phyloP scores from a whole-genome alignment of 2,888 invertebrate genomes.

The Cosmorhoe ocellata region DNA sequence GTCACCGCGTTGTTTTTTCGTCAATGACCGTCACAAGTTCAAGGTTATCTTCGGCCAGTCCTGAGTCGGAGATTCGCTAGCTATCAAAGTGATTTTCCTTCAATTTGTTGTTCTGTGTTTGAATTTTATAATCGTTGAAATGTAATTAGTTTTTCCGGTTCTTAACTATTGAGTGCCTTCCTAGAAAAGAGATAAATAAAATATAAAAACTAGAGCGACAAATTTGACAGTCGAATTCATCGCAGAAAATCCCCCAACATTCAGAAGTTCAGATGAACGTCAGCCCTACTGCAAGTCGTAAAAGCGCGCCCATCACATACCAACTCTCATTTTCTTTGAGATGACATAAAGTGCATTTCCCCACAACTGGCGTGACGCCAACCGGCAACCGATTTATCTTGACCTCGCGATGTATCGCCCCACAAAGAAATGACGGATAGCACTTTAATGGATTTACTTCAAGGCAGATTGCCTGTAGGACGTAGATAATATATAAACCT shows the following conservation, averaged over 20 bases:
- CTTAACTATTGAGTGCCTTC: too few relatives aligned
- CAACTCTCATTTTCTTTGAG: conserved; percentile 58
- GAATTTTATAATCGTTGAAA: too few relatives aligned
- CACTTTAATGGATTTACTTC: conserved; percentile 4
- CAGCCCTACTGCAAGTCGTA: not conserved
- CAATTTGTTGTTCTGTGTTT: conserved; percentile 18
- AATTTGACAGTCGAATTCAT: too few relatives aligned
- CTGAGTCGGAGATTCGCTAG: conserved; percentile 21
- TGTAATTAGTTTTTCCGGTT: not conserved
- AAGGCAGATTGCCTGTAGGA: too few relatives aligned
- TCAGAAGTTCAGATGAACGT: too few relatives aligned
- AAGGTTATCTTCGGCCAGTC: conserved; percentile 46
- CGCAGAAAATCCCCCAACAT: too few relatives aligned
- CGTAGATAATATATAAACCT: too few relatives aligned
- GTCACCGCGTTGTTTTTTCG: conserved; percentile 47
- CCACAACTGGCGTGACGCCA: conserved; percentile 58
- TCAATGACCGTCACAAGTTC: conserved; percentile 51
- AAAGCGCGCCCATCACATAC: conserved; percentile 2
- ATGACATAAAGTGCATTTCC: conserved; percentile 67
- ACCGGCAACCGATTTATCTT: conserved; percentile 34
- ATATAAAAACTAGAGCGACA: too few relatives aligned
- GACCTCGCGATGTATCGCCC: conserved; percentile 23
- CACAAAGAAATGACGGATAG: conserved; percentile 23
- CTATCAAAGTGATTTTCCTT: conserved; percentile 16
- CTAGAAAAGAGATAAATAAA: too few relatives aligned